Conservation (phyloP, 2,113 vertebrate species). For the Pygoscelis adeliae region DNA sequence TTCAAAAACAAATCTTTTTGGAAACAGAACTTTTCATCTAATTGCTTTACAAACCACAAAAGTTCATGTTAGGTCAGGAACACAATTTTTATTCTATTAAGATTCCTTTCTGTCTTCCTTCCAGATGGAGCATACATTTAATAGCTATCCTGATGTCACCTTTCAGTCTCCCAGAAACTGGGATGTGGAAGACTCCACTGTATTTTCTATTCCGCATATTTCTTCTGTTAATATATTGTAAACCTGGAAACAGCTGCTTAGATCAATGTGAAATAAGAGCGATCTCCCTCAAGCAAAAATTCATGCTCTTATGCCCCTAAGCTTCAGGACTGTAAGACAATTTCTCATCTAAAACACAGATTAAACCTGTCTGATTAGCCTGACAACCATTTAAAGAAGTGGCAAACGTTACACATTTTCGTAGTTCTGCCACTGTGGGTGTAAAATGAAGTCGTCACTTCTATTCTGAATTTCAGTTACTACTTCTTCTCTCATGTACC, state of each 20-base stretch:
- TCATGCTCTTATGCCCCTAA: neutral
- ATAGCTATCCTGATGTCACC: neutral
- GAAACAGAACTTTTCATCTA: slow-evolving; percentile 5
- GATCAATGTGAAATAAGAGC: neutral
- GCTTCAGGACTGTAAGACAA: neutral
- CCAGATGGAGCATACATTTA: neutral
- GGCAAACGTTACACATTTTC: neutral
- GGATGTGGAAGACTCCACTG: neutral
- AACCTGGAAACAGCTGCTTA: neutral
- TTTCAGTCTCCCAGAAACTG: neutral
- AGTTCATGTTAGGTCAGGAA: slow-evolving; percentile 15
- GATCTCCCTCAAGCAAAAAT: neutral
- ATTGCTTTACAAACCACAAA: neutral
- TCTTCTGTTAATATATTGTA: neutral
- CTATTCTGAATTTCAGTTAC: slow-evolving; percentile 14
- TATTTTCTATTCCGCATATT: neutral
- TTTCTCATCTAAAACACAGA: neutral
- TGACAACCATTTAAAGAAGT: neutral
- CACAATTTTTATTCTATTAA: slow-evolving; percentile 8
- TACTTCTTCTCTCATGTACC: neutral
- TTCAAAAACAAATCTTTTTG: neutral
- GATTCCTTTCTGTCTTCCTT: neutral
- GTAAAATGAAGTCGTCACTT: neutral
- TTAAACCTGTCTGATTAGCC: neutral
- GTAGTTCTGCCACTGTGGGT: neutral